A percentile compares a stretch with the other conserved stretches of the same genome.
These are phyloP conservation scores for Triops longicaudatus DNA, from an alignment of 1,140 invertebrate species.

Conservation along the genomic window DNA sequence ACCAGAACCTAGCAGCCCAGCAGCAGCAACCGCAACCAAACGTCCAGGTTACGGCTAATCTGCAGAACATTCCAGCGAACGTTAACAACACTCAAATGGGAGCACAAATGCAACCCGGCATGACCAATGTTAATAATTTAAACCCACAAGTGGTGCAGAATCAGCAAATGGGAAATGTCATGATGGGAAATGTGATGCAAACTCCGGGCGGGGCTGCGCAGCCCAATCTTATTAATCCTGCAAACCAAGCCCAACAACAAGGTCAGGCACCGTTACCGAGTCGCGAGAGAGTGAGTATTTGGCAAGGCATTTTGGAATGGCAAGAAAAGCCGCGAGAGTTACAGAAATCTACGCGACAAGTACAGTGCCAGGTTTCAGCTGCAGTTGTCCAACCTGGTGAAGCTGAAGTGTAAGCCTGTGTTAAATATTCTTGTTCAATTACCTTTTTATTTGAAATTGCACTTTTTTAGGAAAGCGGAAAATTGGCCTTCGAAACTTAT, in stretches of 20 bases:
- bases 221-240: neutral
- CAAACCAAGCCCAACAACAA: neutral
- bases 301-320: slow-evolving; percentile 82
- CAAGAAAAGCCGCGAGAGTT: slow-evolving; percentile 62
- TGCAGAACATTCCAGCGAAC: neutral
- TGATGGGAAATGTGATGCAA: neutral
- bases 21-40: slow-evolving; percentile 30
- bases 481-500: slow-evolving; percentile 84
- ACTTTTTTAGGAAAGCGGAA: slow-evolving; percentile 61
- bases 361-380: slow-evolving; percentile 69
- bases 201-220: neutral
- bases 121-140: slow-evolving; percentile 37
- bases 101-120: slow-evolving; percentile 15
- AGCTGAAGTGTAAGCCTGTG: slow-evolving; percentile 60
- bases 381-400: slow-evolving; percentile 69
- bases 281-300: slow-evolving; percentile 62
- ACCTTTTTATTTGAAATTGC: slow-evolving; percentile 17
- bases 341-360: slow-evolving; percentile 68
- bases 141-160: slow-evolving; percentile 34
- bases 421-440: neutral
- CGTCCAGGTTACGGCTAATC: neutral
- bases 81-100: neutral
- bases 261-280: neutral
- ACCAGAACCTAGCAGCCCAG: slow-evolving; percentile 26
- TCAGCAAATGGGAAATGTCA: slow-evolving; percentile 32